Evolutionary conservation across 2,888 invertebrate genomes (phyloP), one percentile per base, ranked within the genome.

Genomic region (Drosophila neonasuta): DNA sequence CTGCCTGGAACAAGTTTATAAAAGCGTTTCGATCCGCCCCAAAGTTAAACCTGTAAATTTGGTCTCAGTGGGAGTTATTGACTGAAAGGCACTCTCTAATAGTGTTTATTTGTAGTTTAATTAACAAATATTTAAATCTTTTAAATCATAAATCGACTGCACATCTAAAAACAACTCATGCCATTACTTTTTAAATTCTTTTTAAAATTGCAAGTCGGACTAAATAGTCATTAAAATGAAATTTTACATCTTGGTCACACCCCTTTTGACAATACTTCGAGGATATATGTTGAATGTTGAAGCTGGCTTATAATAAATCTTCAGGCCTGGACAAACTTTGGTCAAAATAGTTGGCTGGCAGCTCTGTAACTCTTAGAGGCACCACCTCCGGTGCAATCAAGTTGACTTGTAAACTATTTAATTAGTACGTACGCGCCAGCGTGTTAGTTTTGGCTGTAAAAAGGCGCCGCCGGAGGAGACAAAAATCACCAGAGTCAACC

Each of bases 321-420:
- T 48, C 29, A 10, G 13, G 20, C 11, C 41, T 54, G 39, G 29
- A 49, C 57, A 41, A 59, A 54, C 32, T 45, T 8, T 50, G 49
- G 36, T 29, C 42, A 41, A 52, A 36, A 60, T 39, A 20, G 54
- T 30, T 46, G 17, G 45, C 60, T 45, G 44, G 30, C 55, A 55
- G 29, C 41, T 55, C 39, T 20, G 45, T 45, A 36, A 57, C 24
- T 30, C 34, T 58, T 17, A 41, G 11, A 49, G 58, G 42, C 61
- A 45, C 69, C 74, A 56, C 58, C 65, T 61, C 52, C 59, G 57
- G 52, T 50, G 73, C 72, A 81, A 81, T 83, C 72, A 68, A 72
- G 71, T 66, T 77, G 85, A 81, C 78, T 86, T 86, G 87, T 85
- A 82, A 87, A 82, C 79, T 77, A 78, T 87, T 84, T 84, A 84